phyloP scores from a whole-genome alignment of 2,888 invertebrate genomes.

The Erebia palarica region DNA sequence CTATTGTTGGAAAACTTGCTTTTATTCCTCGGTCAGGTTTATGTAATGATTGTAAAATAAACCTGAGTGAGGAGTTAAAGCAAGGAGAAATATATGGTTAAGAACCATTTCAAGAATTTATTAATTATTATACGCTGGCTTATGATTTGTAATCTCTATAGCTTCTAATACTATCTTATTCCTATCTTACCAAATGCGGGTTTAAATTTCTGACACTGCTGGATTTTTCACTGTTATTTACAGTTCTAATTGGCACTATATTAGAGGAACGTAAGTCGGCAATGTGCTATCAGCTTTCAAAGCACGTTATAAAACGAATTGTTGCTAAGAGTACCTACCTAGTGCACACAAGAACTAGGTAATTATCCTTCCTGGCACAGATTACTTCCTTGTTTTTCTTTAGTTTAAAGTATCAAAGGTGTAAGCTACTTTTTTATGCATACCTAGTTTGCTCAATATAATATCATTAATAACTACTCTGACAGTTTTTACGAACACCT shows the following conservation, averaged over 20 bases:
- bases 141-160: too few species aligned
- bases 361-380: not conserved
- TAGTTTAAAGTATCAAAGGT: not conserved
- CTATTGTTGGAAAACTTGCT: not conserved
- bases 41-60: too few species aligned
- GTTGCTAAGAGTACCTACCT: not conserved
- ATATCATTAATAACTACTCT: not conserved
- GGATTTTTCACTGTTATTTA: not conserved
- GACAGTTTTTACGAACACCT: slow-evolving; percentile 1
- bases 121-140: too few species aligned
- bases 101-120: too few species aligned
- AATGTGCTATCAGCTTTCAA: not conserved
- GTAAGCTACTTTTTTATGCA: not conserved
- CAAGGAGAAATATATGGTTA: too few species aligned
- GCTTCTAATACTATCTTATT: too few species aligned
- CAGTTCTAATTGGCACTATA: not conserved
- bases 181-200: too few species aligned
- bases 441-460: not conserved
- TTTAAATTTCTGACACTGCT: not conserved
- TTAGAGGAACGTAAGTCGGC: not conserved
- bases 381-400: not conserved
- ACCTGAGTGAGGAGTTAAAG: too few species aligned
- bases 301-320: not conserved
- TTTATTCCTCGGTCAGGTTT: too few species aligned
- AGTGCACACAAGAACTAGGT: not conserved